Evolutionary conservation across 2,113 vertebrate genomes (phyloP).

Genomic region (Montifringilla adamsi): DNA sequence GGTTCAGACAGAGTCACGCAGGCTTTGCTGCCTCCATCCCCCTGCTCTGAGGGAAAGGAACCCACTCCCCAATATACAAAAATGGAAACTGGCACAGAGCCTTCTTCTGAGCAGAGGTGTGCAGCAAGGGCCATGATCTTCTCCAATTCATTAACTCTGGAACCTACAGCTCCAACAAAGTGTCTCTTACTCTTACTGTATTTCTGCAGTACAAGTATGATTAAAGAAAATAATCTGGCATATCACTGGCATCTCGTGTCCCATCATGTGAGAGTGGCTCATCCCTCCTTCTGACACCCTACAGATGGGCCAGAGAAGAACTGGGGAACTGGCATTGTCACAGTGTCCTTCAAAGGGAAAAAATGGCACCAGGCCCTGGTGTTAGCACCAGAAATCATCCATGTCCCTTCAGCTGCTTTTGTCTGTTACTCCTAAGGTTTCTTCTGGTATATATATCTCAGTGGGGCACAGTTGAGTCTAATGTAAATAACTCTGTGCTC

Average conservation of each 20-base stretch:
- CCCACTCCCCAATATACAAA: not conserved
- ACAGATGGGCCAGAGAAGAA: not conserved
- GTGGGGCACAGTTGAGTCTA: not conserved
- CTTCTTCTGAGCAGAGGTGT: not conserved
- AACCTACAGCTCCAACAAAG: not conserved
- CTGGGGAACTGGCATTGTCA: not conserved
- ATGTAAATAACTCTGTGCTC: slow-evolving; percentile 11
- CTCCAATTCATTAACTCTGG: not conserved
- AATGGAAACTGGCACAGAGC: not conserved
- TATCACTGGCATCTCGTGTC: not conserved
- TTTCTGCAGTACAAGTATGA: not conserved
- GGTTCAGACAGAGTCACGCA: not conserved
- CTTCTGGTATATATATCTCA: not conserved
- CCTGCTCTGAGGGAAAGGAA: not conserved
- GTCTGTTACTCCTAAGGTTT: not conserved
- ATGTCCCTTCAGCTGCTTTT: not conserved
- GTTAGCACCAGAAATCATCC: not conserved
- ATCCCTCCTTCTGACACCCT: not conserved
- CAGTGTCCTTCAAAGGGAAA: not conserved
- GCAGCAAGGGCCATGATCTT: not conserved
- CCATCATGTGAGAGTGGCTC: not conserved
- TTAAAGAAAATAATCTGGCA: not conserved
- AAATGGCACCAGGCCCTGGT: not conserved
- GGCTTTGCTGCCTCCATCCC: not conserved
- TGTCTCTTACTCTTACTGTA: not conserved